These are phyloP conservation scores for Oryzias sinensis DNA, from an alignment of 2,797 vertebrate species.

Conservation along the genomic window DNA sequence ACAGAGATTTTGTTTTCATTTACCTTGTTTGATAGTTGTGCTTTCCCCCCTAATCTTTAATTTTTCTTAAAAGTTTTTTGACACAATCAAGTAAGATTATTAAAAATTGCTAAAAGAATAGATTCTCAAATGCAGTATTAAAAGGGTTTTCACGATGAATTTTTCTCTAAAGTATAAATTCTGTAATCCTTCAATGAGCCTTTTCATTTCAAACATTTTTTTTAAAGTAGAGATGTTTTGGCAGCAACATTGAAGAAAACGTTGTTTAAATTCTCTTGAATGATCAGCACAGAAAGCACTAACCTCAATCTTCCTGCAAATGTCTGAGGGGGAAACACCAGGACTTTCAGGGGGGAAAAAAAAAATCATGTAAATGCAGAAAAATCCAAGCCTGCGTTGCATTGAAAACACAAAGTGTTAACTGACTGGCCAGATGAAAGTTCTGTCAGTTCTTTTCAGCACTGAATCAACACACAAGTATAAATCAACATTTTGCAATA, in stretches of 20 bases:
- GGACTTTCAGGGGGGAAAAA: conserved; percentile 10
- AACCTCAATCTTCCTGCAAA: conserved; percentile 40
- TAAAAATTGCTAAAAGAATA: not conserved
- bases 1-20: too few relatives aligned
- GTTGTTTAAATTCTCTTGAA: conserved; percentile 20
- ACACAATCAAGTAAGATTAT: not conserved
- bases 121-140: not conserved
- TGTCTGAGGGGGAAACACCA: conserved; percentile 22
- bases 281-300: conserved; percentile 17
- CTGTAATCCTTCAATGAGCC: conserved; percentile 37
- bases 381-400: conserved; percentile 10
- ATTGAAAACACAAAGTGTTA: not conserved
- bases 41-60: too few relatives aligned
- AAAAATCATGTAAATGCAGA: conserved; percentile 27
- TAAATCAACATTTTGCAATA: conserved; percentile 15
- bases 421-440: conserved; percentile 27
- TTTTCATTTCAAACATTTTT: conserved; percentile 3
- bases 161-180: conserved; percentile 22
- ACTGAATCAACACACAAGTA: conserved; percentile 24
- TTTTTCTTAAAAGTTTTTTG: too few relatives aligned
- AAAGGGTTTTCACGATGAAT: conserved; percentile 31
- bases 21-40: too few relatives aligned
- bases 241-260: conserved; percentile 42
- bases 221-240: not conserved
- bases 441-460: conserved; percentile 26